Conservation (phyloP, 2,113 vertebrate genomes). For the Phycodurus eques region DNA sequence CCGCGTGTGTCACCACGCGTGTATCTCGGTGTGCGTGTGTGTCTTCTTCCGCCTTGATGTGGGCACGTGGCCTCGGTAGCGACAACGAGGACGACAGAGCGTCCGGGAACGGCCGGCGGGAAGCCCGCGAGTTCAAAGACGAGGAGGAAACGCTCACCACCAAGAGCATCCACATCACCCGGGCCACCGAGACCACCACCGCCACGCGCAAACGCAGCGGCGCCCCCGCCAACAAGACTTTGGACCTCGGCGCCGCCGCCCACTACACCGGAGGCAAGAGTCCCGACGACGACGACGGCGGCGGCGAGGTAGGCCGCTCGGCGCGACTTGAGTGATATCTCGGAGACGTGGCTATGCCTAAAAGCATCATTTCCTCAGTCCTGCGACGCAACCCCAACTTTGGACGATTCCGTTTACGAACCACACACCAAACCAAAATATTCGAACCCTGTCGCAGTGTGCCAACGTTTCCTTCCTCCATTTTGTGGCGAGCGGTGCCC, state of each 20-base stretch:
- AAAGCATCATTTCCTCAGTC: no score
- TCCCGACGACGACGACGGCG: constrained; percentile 52
- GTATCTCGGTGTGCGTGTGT: background rate
- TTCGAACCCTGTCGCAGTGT: no score
- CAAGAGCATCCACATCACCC: constrained; percentile 88
- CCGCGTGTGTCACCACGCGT: no score
- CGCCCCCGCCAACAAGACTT: constrained; percentile 85
- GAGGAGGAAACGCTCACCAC: constrained; percentile 90
- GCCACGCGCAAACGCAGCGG: constrained; percentile 89
- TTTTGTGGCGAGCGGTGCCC: no score
- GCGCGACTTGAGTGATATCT: no score
- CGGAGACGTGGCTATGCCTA: no score
- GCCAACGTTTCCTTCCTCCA: no score
- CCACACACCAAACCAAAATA: no score
- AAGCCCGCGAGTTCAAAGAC: constrained; percentile 91
- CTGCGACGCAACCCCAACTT: no score
- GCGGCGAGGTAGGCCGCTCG: no score
- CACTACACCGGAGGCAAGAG: constrained; percentile 93
- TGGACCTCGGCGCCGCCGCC: constrained; percentile 95
- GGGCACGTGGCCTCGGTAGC: constrained; percentile 62
- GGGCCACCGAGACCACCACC: constrained; percentile 84
- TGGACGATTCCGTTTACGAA: no score
- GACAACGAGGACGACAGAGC: constrained; percentile 88
- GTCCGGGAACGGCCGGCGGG: constrained; percentile 76
- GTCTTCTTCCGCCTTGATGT: background rate